Conservation (phyloP, 1,140 invertebrate species). For the Drosophila dunni region DNA sequence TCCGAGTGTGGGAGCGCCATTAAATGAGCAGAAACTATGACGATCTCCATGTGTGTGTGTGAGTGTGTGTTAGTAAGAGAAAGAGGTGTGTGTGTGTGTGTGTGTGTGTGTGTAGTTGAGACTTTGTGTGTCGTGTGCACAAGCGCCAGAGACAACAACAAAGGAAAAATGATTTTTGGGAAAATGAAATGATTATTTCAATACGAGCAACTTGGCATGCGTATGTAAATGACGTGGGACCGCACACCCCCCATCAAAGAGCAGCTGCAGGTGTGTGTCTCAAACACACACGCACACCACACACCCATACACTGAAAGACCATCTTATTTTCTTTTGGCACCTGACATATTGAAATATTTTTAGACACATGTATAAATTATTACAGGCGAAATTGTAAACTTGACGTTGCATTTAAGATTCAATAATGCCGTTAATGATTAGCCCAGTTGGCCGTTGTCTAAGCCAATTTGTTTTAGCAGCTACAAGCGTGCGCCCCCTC, state of each 20-base stretch:
- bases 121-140: conserved; percentile 80
- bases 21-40: conserved; percentile 18
- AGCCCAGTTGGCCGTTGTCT: conserved; percentile 62
- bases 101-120: conserved; percentile 33
- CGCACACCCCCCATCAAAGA: conserved; percentile 1
- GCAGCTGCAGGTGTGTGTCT: conserved; percentile 60
- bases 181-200: conserved; percentile 29
- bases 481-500: background rate
- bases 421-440: conserved; percentile 71
- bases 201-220: conserved; percentile 25
- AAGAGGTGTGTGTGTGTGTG: conserved; percentile 11
- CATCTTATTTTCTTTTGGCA: conserved; percentile 48
- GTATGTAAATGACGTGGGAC: conserved; percentile 43
- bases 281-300: conserved; percentile 24
- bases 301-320: conserved; percentile 25
- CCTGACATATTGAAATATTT: conserved; percentile 56
- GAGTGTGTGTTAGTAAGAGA: conserved; percentile 33
- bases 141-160: conserved; percentile 65
- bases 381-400: conserved; percentile 53
- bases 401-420: conserved; percentile 61
- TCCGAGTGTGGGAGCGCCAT: conserved; percentile 22
- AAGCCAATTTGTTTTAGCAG: conserved; percentile 29
- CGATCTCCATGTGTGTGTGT: conserved; percentile 44
- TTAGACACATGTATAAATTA: conserved; percentile 43
- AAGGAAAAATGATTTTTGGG: conserved; percentile 47